Evolutionary conservation across 2,113 vertebrate species (phyloP).

Genomic region (Rattus rattus): DNA sequence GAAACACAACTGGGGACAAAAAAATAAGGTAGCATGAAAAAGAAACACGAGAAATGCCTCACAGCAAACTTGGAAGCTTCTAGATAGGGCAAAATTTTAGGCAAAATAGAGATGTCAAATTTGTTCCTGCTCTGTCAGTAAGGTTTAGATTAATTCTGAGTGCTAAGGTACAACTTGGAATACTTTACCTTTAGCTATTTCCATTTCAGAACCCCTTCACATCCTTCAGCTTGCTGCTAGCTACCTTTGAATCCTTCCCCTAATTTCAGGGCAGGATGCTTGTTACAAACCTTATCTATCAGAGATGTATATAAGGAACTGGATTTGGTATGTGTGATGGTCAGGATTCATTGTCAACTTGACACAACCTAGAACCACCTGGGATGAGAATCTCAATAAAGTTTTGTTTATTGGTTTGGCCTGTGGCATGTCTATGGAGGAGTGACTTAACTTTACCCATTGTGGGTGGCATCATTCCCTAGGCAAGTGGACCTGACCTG

Average conservation of each 20-base stretch:
- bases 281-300: neutral
- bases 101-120: neutral
- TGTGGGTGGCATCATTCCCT: neutral
- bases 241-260: neutral
- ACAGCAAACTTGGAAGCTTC: neutral
- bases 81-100: neutral
- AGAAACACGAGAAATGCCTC: neutral
- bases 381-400: neutral
- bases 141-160: neutral
- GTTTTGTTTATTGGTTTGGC: neutral
- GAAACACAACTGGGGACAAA: neutral
- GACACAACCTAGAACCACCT: neutral
- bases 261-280: constrained; percentile 29
- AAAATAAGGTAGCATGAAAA: neutral
- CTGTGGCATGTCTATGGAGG: neutral
- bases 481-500: neutral
- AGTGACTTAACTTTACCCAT: neutral
- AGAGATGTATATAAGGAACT: constrained; percentile 41
- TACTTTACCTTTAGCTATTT: neutral
- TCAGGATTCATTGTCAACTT: neutral
- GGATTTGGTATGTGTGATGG: neutral
- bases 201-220: neutral
- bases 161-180: neutral
- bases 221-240: constrained; percentile 1
- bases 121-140: neutral